These are phyloP conservation scores for Pan paniscus DNA, from an alignment of 2,113 vertebrate species.

Conservation along the genomic window DNA sequence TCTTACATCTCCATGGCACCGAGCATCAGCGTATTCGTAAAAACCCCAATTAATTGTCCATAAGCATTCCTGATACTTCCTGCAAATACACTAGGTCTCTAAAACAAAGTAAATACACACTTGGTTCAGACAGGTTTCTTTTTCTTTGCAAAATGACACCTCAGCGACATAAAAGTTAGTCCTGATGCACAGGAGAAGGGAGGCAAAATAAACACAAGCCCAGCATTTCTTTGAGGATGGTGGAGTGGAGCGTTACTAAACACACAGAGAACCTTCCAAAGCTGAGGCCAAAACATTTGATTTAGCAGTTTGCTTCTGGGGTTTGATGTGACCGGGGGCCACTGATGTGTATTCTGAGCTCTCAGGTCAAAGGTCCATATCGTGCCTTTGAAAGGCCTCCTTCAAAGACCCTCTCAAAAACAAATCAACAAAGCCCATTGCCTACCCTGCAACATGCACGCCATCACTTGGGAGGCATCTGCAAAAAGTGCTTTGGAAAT, in stretches of 20 bases:
- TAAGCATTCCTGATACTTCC: not conserved
- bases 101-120: conserved; percentile 12
- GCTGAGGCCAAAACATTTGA: not conserved
- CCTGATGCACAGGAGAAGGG: not conserved
- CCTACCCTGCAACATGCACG: not conserved
- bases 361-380: not conserved
- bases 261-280: not conserved
- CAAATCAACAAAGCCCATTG: not conserved
- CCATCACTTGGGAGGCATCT: not conserved
- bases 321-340: not conserved
- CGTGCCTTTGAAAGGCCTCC: not conserved
- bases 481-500: not conserved
- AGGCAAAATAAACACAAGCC: not conserved
- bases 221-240: not conserved
- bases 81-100: not conserved
- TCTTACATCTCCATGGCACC: not conserved
- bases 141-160: not conserved
- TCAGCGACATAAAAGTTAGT: not conserved
- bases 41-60: not conserved
- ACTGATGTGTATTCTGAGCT: not conserved
- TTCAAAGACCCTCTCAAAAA: conserved; percentile 20
- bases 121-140: not conserved
- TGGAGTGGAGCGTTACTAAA: not conserved
- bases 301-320: not conserved
- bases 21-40: not conserved